Evolutionary conservation across 2,797 vertebrate genomes (phyloP).

Genomic region (Steatocranus sp.): DNA sequence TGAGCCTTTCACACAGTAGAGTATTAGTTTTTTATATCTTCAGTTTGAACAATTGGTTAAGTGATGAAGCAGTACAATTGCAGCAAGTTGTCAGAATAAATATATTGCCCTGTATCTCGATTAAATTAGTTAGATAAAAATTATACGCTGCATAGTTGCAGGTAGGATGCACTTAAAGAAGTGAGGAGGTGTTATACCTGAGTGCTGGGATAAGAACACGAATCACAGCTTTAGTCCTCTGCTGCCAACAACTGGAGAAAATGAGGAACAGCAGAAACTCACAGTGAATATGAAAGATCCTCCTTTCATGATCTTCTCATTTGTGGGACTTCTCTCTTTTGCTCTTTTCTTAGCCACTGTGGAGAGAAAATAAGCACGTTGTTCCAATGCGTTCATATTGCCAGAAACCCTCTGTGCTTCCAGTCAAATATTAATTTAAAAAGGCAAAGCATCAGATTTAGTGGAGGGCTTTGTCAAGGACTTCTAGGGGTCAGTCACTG

Average conservation of each 20-base stretch:
- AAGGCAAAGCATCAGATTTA: background rate
- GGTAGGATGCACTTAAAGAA: background rate
- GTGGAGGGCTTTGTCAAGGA: background rate
- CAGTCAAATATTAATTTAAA: background rate
- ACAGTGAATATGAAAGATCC: background rate
- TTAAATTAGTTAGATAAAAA: background rate
- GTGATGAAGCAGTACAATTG: background rate
- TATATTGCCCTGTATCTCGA: background rate
- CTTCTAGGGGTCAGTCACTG: background rate
- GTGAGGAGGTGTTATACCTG: background rate
- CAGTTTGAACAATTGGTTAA: background rate
- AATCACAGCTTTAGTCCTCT: conserved; percentile 60
- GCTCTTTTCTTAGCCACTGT: background rate
- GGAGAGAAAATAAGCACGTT: background rate
- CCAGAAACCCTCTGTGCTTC: background rate
- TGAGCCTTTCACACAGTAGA: background rate
- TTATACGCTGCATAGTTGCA: background rate
- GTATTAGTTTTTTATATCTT: background rate
- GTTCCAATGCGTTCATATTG: background rate
- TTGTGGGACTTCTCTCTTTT: background rate
- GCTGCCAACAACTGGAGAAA: conserved; percentile 66
- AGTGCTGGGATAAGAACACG: background rate
- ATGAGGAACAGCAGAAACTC: conserved; percentile 1
- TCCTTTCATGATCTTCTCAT: background rate
- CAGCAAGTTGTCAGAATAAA: background rate